phyloP scores from a whole-genome alignment of 2,888 invertebrate species.

The Tyria jacobaeae region DNA sequence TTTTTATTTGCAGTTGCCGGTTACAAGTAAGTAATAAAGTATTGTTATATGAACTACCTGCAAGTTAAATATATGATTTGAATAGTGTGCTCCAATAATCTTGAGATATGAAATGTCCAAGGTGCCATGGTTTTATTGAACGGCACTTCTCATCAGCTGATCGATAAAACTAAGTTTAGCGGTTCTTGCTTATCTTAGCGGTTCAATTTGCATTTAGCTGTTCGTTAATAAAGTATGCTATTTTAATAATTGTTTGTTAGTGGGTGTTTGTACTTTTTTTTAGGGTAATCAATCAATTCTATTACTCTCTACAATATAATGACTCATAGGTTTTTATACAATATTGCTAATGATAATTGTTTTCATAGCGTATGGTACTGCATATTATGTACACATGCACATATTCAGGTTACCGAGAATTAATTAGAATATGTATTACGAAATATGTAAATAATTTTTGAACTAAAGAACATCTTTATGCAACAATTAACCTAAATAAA shows the following conservation, averaged over 20 bases:
- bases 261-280: too few relatives aligned
- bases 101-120: not conserved
- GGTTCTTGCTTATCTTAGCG: not conserved
- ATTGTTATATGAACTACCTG: not conserved
- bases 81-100: not conserved
- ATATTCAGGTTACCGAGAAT: too few relatives aligned
- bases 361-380: too few relatives aligned
- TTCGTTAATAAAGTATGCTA: not conserved
- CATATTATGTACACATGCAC: too few relatives aligned
- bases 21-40: conserved; percentile 31
- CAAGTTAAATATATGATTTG: not conserved
- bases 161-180: conserved; percentile 13
- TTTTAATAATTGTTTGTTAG: not conserved
- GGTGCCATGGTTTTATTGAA: not conserved
- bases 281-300: too few relatives aligned
- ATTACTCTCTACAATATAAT: too few relatives aligned
- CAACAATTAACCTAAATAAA: too few relatives aligned
- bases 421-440: too few relatives aligned
- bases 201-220: not conserved
- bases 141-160: conserved; percentile 18
- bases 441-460: too few relatives aligned
- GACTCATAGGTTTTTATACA: too few relatives aligned
- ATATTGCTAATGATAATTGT: too few relatives aligned
- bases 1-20: conserved; percentile 39
- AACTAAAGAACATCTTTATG: too few relatives aligned